Evolutionary conservation across 2,797 vertebrate species (phyloP).

Genomic region (Crenichthys baileyi): DNA sequence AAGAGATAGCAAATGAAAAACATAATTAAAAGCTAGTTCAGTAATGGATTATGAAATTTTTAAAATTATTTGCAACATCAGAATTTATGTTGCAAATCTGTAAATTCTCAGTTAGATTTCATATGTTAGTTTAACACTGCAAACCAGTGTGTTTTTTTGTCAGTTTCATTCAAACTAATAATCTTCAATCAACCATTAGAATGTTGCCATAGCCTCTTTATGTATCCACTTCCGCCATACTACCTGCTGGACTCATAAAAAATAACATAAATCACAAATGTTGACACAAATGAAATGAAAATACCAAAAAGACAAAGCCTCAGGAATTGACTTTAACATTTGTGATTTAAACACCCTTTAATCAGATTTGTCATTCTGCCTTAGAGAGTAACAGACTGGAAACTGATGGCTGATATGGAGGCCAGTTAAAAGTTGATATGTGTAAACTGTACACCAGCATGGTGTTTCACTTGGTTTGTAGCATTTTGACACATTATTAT

Average conservation of each 20-base stretch:
- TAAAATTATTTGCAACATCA: neutral
- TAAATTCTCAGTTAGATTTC: neutral
- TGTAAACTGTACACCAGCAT: constrained; percentile 1
- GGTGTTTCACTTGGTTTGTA: neutral
- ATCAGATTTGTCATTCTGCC: constrained; percentile 1
- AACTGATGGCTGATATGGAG: constrained; percentile 24
- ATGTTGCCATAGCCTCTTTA: neutral
- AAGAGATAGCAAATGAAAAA: neutral
- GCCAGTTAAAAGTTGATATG: constrained; percentile 23
- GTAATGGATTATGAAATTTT: neutral
- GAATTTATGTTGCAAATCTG: neutral
- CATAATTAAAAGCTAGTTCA: neutral
- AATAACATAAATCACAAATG: neutral
- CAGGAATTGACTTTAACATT: neutral
- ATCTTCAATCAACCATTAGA: neutral
- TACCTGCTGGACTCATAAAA: neutral
- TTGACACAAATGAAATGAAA: neutral
- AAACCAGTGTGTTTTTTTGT: neutral
- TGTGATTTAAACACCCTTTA: neutral
- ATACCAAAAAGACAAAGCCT: neutral
- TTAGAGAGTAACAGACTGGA: constrained; percentile 23
- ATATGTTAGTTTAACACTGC: neutral
- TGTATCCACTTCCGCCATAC: neutral
- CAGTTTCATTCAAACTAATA: neutral
- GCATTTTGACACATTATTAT: neutral